Evolutionary conservation across 2,113 vertebrate genomes (phyloP).

Genomic region (Pungitius pungitius): DNA sequence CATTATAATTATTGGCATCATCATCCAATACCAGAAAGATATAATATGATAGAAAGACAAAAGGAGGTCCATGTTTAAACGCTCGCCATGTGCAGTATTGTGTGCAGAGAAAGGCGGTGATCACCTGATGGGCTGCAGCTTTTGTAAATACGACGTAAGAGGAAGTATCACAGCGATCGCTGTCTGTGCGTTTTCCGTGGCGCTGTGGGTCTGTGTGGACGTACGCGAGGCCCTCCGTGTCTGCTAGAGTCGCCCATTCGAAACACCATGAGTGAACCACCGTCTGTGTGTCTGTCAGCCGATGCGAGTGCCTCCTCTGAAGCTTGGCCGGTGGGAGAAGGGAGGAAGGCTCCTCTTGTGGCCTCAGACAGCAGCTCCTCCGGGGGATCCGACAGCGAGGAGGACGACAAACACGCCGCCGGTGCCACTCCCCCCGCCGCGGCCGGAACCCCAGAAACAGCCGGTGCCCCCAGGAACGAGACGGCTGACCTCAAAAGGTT

Average conservation of each 20-base stretch:
- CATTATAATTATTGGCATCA: no score
- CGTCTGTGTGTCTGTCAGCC: not conserved
- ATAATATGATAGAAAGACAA: no score
- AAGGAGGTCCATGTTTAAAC: no score
- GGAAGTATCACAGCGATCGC: no score
- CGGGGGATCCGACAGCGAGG: conserved; percentile 84
- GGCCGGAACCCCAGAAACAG: conserved; percentile 43
- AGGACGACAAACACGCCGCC: conserved; percentile 74
- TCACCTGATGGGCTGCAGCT: no score
- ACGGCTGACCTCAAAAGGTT: conserved; percentile 76
- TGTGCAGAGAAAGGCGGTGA: no score
- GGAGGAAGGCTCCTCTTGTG: conserved; percentile 79
- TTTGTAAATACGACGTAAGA: no score
- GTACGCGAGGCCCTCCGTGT: not conserved
- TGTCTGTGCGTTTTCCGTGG: no score
- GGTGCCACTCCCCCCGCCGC: conserved; percentile 17
- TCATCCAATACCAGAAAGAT: no score
- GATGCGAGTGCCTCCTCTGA: conserved; percentile 74
- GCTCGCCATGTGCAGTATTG: no score
- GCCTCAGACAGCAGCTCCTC: conserved; percentile 89
- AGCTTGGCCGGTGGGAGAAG: conserved; percentile 77
- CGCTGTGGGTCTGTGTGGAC: no score
- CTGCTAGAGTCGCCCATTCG: not conserved
- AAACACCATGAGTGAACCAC: no score
- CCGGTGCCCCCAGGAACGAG: conserved; percentile 66